These are phyloP conservation scores for Ditylenchus weischeri DNA, from an alignment of 2,888 invertebrate species.

Conservation along the genomic window DNA sequence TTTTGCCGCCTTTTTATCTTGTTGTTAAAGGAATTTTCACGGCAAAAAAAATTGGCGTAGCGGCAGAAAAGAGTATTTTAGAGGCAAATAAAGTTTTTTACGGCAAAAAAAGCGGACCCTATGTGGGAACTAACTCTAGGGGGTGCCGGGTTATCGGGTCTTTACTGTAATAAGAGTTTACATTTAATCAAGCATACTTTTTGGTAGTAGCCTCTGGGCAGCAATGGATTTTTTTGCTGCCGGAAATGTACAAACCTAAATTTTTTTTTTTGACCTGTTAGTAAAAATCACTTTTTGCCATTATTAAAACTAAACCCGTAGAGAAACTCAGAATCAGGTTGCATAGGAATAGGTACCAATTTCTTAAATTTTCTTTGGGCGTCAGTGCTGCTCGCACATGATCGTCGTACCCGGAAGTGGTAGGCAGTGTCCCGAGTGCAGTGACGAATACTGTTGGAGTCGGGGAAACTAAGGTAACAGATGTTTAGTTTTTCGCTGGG, in stretches of 20 bases:
- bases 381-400: conserved; percentile 1
- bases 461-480: conserved; percentile 96
- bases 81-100: no score
- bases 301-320: conserved; percentile 68
- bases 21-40: no score
- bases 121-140: conserved; percentile 33
- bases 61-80: no score
- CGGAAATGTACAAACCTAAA: conserved; percentile 85
- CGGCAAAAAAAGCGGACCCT: no score
- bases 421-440: conserved; percentile 58
- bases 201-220: conserved; percentile 96
- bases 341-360: conserved; percentile 54
- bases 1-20: no score
- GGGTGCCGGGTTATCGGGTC: conserved; percentile 35
- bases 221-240: conserved; percentile 83
- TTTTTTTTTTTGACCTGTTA: no score
- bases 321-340: conserved; percentile 80
- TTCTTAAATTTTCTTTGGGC: not conserved
- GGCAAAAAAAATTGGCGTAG: no score
- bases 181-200: conserved; percentile 67
- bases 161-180: not conserved
- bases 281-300: no score
- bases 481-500: conserved; percentile 68
- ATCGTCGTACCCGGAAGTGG: conserved; percentile 21
- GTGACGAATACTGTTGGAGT: conserved; percentile 72